These are phyloP conservation scores for Sphenodon punctatus DNA, from an alignment of 2,797 vertebrate genomes.

Conservation along the genomic window DNA sequence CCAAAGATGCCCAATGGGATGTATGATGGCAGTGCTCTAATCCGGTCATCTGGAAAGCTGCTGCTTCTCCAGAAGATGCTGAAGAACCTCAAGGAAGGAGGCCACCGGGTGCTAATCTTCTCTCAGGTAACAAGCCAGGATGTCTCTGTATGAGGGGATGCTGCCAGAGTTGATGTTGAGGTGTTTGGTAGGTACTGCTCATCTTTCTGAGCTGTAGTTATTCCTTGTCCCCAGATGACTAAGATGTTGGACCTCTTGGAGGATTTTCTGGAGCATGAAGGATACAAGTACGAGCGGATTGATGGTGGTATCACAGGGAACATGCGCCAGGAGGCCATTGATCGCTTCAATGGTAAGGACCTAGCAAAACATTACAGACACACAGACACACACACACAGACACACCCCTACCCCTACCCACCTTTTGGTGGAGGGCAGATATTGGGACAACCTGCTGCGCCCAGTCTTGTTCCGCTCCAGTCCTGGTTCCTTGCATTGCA, in stretches of 20 bases:
- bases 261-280: conserved; percentile 96
- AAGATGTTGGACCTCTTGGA: conserved; percentile 98
- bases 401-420: too few relatives aligned
- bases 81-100: conserved; percentile 93
- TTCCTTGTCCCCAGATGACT: conserved; percentile 85
- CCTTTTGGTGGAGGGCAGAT: too few relatives aligned
- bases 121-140: conserved; percentile 84
- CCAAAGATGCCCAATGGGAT: conserved; percentile 99
- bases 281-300: conserved; percentile 97
- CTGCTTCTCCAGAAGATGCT: conserved; percentile 95
- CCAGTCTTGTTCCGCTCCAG: too few relatives aligned
- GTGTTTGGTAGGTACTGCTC: background rate
- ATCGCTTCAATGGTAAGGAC: conserved; percentile 93
- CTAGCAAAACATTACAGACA: too few relatives aligned
- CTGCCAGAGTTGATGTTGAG: background rate
- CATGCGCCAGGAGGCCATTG: conserved; percentile 97
- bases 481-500: too few relatives aligned
- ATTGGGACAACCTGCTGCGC: too few relatives aligned
- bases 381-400: too few relatives aligned
- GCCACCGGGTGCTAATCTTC: conserved; percentile 96
- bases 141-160: background rate
- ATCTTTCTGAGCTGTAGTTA: background rate
- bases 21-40: conserved; percentile 94
- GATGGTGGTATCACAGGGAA: conserved; percentile 97
- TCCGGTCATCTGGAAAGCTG: conserved; percentile 93